A percentile compares a stretch with the other conserved stretches of the same genome.
Conservation (phyloP, 2,113 vertebrate genomes). For the Perca fluviatilis region DNA sequence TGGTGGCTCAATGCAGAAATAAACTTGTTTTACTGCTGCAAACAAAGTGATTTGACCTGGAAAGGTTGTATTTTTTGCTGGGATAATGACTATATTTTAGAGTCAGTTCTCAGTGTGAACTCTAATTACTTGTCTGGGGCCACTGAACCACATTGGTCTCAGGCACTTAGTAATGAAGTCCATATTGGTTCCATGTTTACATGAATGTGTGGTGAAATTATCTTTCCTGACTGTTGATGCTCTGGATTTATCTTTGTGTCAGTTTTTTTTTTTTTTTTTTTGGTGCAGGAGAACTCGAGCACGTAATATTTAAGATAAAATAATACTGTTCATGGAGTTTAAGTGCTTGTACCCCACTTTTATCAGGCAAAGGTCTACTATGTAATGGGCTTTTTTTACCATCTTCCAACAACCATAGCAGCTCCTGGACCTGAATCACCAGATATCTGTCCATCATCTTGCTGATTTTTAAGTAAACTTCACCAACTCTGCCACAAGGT, state of each 20-base stretch:
- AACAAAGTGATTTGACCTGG: constrained; percentile 96
- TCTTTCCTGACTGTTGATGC: background rate
- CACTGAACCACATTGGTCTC: constrained; percentile 69
- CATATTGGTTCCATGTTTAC: constrained; percentile 70
- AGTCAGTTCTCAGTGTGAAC: constrained; percentile 77
- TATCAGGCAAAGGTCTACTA: background rate
- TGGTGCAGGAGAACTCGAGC: background rate
- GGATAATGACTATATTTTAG: constrained; percentile 89
- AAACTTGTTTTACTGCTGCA: constrained; percentile 96
- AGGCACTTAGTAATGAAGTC: constrained; percentile 71
- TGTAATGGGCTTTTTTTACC: background rate
- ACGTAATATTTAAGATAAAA: background rate
- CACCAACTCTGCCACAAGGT: constrained; percentile 19
- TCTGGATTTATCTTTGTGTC: background rate
- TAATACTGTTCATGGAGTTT: background rate
- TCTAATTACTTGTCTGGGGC: constrained; percentile 83
- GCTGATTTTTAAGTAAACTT: background rate
- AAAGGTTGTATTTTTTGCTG: constrained; percentile 95
- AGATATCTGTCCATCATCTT: background rate
- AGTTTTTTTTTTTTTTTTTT: background rate
- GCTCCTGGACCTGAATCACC: background rate
- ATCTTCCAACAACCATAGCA: background rate
- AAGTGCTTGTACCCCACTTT: background rate
- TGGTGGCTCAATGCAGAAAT: constrained; percentile 94
- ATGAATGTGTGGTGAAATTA: constrained; percentile 37